A percentile compares a stretch with the other conserved stretches of the same genome.
These are phyloP conservation scores for Cerastis leucographa DNA, from an alignment of 2,888 invertebrate species.

Conservation along the genomic window DNA sequence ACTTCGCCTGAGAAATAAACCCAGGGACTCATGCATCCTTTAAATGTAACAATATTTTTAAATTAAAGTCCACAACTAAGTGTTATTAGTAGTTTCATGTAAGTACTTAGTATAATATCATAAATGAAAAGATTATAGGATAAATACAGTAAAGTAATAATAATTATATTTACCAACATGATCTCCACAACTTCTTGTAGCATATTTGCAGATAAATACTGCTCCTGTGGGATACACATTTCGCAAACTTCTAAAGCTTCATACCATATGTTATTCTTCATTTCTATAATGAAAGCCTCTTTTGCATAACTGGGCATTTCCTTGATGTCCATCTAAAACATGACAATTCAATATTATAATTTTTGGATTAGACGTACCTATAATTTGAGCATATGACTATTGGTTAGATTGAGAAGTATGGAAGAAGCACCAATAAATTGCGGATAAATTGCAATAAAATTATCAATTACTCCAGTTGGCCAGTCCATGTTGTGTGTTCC, in stretches of 20 bases:
- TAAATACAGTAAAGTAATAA: neutral
- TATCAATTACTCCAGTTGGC: too few relatives aligned
- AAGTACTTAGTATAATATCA: neutral
- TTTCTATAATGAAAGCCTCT: slow-evolving; percentile 82
- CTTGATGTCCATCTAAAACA: slow-evolving; percentile 71
- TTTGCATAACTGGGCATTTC: slow-evolving; percentile 78
- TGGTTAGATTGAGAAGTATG: neutral
- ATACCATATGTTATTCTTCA: slow-evolving; percentile 82
- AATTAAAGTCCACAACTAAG: too few relatives aligned
- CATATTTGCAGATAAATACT: slow-evolving; percentile 82
- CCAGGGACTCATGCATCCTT: too few relatives aligned
- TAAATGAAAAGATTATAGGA: neutral
- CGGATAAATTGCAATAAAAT: too few relatives aligned
- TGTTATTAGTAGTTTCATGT: too few relatives aligned
- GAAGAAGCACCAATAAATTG: too few relatives aligned
- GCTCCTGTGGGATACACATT: slow-evolving; percentile 78
- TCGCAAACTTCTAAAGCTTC: slow-evolving; percentile 85
- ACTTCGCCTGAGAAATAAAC: neutral
- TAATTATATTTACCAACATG: slow-evolving; percentile 80
- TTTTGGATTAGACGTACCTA: neutral
- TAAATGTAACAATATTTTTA: too few relatives aligned
- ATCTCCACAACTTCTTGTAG: slow-evolving; percentile 85
- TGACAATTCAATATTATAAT: neutral
- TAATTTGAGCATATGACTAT: neutral
- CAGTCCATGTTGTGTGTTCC: too few relatives aligned